Percentiles rank a stretch among this genome's conserved stretches.
phyloP scores from a whole-genome alignment of 2,113 vertebrate species.

The Sakesphorus luctuosus region DNA sequence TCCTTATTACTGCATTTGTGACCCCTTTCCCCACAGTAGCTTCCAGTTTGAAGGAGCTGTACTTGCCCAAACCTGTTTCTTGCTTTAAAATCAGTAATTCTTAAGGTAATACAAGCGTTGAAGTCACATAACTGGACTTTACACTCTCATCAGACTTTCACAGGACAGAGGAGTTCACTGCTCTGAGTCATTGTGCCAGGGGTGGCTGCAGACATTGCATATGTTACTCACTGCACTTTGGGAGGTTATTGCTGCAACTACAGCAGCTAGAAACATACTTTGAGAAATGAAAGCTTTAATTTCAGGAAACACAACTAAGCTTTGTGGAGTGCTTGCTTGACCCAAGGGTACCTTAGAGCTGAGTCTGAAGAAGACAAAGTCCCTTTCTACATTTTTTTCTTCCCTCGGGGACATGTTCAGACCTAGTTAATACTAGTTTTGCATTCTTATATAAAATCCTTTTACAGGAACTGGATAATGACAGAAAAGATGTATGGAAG shows the following conservation, averaged over 20 bases:
- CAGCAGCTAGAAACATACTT: background rate
- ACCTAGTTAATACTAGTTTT: background rate
- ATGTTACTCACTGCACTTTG: background rate
- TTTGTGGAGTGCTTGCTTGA: background rate
- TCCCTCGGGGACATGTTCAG: background rate
- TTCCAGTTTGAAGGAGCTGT: background rate
- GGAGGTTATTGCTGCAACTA: background rate
- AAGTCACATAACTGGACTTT: background rate
- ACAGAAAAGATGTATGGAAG: background rate
- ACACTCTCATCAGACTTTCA: background rate
- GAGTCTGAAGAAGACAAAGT: background rate
- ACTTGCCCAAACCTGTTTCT: background rate
- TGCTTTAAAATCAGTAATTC: background rate
- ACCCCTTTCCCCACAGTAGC: background rate
- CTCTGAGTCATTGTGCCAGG: background rate
- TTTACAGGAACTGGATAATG: background rate
- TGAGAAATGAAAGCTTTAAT: background rate
- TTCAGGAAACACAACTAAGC: background rate
- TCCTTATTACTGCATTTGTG: background rate
- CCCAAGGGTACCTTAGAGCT: background rate
- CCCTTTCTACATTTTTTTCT: background rate
- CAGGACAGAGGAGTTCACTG: background rate
- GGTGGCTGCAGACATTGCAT: background rate
- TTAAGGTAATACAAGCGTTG: background rate
- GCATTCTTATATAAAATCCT: background rate